Percentiles rank a stretch among this genome's conserved stretches.
Evolutionary conservation across 92 coral and sea anemone genomes (phyloP).

Genomic region (Parazoanthus swiftii): DNA sequence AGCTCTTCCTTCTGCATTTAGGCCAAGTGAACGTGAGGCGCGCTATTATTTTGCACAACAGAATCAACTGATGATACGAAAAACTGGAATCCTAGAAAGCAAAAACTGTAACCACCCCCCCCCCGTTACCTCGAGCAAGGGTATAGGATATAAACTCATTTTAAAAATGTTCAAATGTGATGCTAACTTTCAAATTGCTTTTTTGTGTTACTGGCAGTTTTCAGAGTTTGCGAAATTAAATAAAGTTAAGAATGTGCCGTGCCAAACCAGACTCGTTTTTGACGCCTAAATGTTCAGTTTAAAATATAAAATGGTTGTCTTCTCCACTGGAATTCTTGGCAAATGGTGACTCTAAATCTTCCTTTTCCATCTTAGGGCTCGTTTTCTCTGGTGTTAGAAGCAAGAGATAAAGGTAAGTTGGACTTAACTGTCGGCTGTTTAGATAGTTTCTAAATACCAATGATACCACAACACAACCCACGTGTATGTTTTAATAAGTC

Average conservation of each 20-base stretch:
- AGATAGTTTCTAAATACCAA: neutral
- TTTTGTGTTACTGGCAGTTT: neutral
- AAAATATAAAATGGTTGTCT: neutral
- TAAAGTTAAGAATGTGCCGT: neutral
- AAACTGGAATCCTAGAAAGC: neutral
- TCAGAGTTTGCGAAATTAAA: neutral
- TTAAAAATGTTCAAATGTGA: neutral
- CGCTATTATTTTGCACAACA: neutral
- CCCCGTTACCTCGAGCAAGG: too few species aligned
- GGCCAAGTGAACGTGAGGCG: too few species aligned
- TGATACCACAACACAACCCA: too few species aligned
- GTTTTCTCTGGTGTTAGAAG: constrained; percentile 35
- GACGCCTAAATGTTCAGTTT: too few species aligned
- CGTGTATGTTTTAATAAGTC: neutral
- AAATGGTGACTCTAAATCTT: neutral
- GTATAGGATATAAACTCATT: neutral
- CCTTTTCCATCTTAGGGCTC: constrained; percentile 9
- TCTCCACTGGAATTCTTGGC: neutral
- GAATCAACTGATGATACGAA: neutral
- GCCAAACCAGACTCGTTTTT: neutral
- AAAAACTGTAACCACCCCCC: neutral
- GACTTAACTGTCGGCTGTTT: neutral
- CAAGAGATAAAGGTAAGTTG: constrained; percentile 34
- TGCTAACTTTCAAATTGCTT: too few species aligned
- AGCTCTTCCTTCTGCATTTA: neutral